These are phyloP conservation scores for Eublepharis macularius DNA, from an alignment of 2,113 vertebrate species.

Conservation along the genomic window DNA sequence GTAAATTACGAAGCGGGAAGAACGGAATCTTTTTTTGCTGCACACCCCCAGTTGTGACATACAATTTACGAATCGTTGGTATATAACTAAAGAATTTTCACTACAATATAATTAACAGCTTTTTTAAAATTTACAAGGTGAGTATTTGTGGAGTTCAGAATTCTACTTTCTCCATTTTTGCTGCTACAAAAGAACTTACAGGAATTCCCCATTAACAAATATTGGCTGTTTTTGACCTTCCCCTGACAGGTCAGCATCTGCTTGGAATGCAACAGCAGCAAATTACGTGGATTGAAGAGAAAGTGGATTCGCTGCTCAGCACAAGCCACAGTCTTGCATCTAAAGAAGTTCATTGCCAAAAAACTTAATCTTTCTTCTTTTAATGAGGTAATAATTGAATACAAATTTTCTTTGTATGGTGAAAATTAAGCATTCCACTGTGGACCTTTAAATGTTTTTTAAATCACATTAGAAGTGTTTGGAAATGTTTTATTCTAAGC, in stretches of 20 bases:
- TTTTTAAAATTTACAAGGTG: not conserved
- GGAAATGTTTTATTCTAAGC: not conserved
- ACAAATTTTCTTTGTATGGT: not conserved
- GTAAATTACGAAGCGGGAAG: too few relatives aligned
- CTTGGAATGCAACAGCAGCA: slow-evolving; percentile 99
- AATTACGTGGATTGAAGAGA: slow-evolving; percentile 92
- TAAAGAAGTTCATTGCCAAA: slow-evolving; percentile 99
- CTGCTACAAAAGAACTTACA: not conserved
- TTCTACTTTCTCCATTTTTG: not conserved
- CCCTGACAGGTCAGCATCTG: slow-evolving; percentile 93
- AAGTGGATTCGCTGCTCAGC: slow-evolving; percentile 99
- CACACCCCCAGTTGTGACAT: too few relatives aligned
- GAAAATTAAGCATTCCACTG: not conserved
- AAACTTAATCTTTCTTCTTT: slow-evolving; percentile 98
- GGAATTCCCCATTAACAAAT: not conserved
- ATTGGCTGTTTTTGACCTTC: slow-evolving; percentile 29
- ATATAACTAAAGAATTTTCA: too few relatives aligned
- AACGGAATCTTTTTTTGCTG: too few relatives aligned
- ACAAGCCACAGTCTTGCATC: slow-evolving; percentile 96
- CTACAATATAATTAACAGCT: not conserved
- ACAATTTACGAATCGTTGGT: too few relatives aligned
- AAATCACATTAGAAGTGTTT: not conserved
- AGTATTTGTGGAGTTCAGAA: not conserved
- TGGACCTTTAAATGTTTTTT: not conserved
- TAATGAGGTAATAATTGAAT: slow-evolving; percentile 87